Percentiles rank a stretch among this genome's conserved stretches.
Evolutionary conservation across 2,113 vertebrate genomes (phyloP).

Genomic region (Oncorhynchus tshawytscha): DNA sequence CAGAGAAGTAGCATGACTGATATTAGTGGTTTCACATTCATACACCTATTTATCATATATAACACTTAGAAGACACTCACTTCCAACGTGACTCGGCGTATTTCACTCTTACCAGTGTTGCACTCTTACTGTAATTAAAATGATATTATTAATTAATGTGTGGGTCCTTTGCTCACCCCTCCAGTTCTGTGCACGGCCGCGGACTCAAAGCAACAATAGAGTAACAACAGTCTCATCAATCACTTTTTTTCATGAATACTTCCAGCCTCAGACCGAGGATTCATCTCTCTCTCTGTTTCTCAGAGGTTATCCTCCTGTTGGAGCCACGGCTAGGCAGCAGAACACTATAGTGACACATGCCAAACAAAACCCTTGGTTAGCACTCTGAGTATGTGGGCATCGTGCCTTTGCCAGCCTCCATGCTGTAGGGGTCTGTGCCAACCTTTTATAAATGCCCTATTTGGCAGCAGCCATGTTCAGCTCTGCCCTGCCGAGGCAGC

Average conservation of each 20-base stretch:
- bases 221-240: background rate
- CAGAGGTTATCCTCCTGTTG: constrained; percentile 55
- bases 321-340: constrained; percentile 45
- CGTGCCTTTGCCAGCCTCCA: constrained; percentile 67
- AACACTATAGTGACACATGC: constrained; percentile 63
- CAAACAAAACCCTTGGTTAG: constrained; percentile 69
- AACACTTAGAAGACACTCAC: no score
- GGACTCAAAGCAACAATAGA: background rate
- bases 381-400: constrained; percentile 58
- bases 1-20: no score
- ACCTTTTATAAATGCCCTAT: constrained; percentile 73
- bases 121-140: background rate
- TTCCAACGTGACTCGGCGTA: no score
- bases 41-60: no score
- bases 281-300: background rate
- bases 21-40: no score
- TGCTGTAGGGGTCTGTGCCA: constrained; percentile 61
- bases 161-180: constrained; percentile 19
- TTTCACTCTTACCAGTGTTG: no score
- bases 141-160: constrained; percentile 16
- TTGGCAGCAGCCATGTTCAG: constrained; percentile 61
- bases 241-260: background rate
- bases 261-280: background rate
- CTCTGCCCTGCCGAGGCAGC: constrained; percentile 36
- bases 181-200: constrained; percentile 8